Evolutionary conservation across 2,113 vertebrate species (phyloP), one percentile per base, ranked within the genome.

Genomic region (Percina caprodes): DNA sequence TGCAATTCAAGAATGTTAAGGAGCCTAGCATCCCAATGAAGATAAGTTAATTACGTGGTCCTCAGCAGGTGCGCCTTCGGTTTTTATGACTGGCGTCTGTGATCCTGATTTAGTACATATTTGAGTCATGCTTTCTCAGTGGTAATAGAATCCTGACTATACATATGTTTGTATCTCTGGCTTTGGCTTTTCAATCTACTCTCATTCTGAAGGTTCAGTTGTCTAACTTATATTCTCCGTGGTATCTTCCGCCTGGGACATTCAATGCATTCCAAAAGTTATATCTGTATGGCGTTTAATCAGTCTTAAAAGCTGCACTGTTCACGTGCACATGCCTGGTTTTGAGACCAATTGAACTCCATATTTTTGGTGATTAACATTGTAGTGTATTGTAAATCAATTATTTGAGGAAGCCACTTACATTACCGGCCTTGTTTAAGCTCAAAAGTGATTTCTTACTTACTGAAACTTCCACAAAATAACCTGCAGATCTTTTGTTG

Each of bases 1-100:
- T 51, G 82, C 66, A 73, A 63, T 68, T 21, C 52, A 59, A 72
- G 82, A 86, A 86, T 82, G 30, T 84, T 84, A 77, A 91, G 83
- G 69, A 85, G 77, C 74, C 85, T 81, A 76, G 70, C 69, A 77
- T 77, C 49, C 52, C n/a, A 30, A 1, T 3, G 9, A 82, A 82
- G 77, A 87, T 83, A 69, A 68, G 55, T 83, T 83, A 19, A 69
- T 74, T 74, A 61, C 68, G 62, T 19, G 62, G 69, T 62, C 54
- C 35, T 85, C 85, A 60, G 69, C 83, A 85, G 79, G 81, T 84
- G 77, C 62, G 30, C 19, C 19, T 79, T 79, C 51, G 62, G 70
- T 16, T 46, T 69, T 77, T 45, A 67, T 62, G 69, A 67, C 55
- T 65, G 19, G 14, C 14, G 5, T 24, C 13, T 35, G 35, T 54